Evolutionary conservation across 2,888 invertebrate genomes (phyloP), one percentile per base, ranked within the genome.

Genomic region (Melikaiella ostensackeni): DNA sequence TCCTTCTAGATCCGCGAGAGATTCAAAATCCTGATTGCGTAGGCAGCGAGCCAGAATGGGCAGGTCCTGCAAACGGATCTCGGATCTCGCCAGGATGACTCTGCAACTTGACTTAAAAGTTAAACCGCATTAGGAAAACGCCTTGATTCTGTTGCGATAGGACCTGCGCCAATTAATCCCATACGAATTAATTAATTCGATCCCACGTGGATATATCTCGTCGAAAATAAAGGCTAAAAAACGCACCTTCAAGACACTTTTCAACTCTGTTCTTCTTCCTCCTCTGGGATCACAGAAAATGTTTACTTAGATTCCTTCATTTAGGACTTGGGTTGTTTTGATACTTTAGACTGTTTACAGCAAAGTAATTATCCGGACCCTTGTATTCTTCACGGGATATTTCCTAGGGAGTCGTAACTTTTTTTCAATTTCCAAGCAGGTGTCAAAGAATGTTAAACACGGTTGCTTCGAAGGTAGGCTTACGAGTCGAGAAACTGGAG

Each of bases 111-210:
- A 30, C 11, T 30, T 70, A 70, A 30, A 30, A 30, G 30, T 30
- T 3, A 4, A 70, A 70, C 70, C 50, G 30, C 70, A 70, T 70
- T 70, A 70, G 70, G 70, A 70, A 70, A 70, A 55, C 50, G 50
- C 70, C 70, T 70, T 70, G 70, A 70, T 70, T 70, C 70, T 50
- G 46, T 50, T 33, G 30, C 46, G 70, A 70, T 70, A 70, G 70
- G 70, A 50, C 50, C 70, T 55, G n/a, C 33, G 30, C 70, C 70
- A 70, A 70, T 70, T 70, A 70, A 70, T 50, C 21, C 70, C 50
- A 70, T 70, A 70, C 70, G 30, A 70, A 55, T 70, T 70, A 70
- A 70, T 70, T 70, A 70, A 50, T 70, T 70, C 33, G 19, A 70
- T 70, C 70, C 70, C 50, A 70, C 70, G 70, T 70, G 33, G n/a